These are phyloP conservation scores for Hedychridium roseum DNA, from an alignment of 2,888 invertebrate species.

Conservation along the genomic window DNA sequence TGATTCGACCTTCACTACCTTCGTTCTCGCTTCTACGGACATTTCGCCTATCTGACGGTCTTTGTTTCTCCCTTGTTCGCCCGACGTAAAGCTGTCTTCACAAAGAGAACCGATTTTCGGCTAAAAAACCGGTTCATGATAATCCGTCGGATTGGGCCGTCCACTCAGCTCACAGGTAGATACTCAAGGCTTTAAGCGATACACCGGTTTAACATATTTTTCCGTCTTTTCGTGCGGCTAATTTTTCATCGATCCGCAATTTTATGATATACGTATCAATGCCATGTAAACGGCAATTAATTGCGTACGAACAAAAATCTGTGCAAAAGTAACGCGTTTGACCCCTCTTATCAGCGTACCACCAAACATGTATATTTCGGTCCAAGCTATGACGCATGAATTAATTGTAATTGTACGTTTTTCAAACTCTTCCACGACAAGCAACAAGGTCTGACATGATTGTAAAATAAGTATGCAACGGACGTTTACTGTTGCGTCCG, in stretches of 20 bases:
- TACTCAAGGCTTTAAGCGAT: slow-evolving; percentile 6
- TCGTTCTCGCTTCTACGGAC: slow-evolving; percentile 45
- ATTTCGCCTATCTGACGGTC: slow-evolving; percentile 28
- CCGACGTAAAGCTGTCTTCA: slow-evolving; percentile 40
- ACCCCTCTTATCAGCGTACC: background rate
- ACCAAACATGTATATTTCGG: too few relatives aligned
- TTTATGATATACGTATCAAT: background rate
- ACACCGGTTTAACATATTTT: slow-evolving; percentile 13
- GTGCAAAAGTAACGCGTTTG: background rate
- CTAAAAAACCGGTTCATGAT: slow-evolving; percentile 38
- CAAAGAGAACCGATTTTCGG: slow-evolving; percentile 29
- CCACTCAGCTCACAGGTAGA: slow-evolving; percentile 39
- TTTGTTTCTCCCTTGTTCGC: slow-evolving; percentile 27
- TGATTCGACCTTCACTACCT: slow-evolving; percentile 33
- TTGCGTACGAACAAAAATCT: background rate
- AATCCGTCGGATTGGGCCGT: slow-evolving; percentile 34
- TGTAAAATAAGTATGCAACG: slow-evolving; percentile 25
- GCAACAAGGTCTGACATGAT: slow-evolving; percentile 20
- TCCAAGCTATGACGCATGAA: too few relatives aligned
- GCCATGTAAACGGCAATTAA: background rate
- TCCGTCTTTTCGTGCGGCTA: slow-evolving; percentile 13
- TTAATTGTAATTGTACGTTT: too few relatives aligned
- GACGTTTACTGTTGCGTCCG: slow-evolving; percentile 27
- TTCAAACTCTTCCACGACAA: too few relatives aligned
- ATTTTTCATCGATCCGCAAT: slow-evolving; percentile 1